Evolutionary conservation across 2,888 invertebrate species (phyloP).

Genomic region (Sepiola atlantica): DNA sequence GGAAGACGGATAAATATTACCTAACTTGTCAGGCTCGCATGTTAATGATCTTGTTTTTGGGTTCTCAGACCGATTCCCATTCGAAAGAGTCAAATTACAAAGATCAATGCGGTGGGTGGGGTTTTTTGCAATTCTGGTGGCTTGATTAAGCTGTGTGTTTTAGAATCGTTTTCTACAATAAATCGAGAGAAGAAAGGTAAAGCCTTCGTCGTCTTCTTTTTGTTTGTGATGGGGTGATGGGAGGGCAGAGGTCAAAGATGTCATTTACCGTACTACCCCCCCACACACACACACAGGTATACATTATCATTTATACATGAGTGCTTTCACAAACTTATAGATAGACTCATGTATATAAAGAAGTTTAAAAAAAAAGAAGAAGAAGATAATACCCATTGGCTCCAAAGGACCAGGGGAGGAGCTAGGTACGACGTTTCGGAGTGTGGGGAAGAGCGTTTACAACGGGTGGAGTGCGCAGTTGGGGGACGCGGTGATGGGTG

Average conservation of each 20-base stretch:
- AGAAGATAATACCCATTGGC: neutral
- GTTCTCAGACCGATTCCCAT: neutral
- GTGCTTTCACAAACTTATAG: conserved; percentile 9
- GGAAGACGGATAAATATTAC: neutral
- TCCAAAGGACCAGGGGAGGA: neutral
- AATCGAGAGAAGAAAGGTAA: conserved; percentile 8
- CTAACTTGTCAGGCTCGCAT: neutral
- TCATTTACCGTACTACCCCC: conserved; percentile 20
- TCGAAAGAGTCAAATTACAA: neutral
- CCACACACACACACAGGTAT: conserved; percentile 32
- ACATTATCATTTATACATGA: neutral
- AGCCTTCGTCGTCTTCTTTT: neutral
- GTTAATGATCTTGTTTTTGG: neutral
- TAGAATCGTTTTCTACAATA: conserved; percentile 22
- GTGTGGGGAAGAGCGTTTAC: neutral
- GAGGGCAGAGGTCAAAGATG: conserved; percentile 23
- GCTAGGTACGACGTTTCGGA: neutral
- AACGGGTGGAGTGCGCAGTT: neutral
- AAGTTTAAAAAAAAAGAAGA: neutral
- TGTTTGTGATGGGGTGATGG: neutral
- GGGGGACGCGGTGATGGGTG: neutral
- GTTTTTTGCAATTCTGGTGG: neutral
- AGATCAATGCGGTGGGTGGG: neutral
- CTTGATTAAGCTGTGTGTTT: neutral
- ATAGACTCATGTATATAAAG: neutral